Conservation (phyloP, 92 coral and sea anemone genomes). For the Epizoanthus stellaris region DNA sequence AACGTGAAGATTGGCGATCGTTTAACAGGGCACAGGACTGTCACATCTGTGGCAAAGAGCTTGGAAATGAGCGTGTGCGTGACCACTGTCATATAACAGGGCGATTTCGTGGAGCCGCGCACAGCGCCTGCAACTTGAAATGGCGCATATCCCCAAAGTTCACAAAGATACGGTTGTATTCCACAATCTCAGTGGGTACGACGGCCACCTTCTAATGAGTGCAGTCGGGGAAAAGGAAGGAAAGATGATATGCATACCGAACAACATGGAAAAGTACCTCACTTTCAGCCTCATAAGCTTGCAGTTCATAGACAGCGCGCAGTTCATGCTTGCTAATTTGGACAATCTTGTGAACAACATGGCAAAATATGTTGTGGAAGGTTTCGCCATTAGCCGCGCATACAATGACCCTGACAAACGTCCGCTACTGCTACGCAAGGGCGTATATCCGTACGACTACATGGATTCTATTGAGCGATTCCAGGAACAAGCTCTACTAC, state of each 20-base stretch:
- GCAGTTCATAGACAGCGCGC: too few species aligned
- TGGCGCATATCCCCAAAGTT: slow-evolving; percentile 21
- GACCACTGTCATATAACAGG: slow-evolving; percentile 59
- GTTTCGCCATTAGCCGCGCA: neutral
- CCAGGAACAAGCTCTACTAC: neutral
- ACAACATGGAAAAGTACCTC: slow-evolving; percentile 51
- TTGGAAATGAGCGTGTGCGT: slow-evolving; percentile 21
- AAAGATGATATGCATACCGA: slow-evolving; percentile 41
- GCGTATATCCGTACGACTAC: neutral
- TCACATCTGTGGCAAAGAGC: slow-evolving; percentile 26
- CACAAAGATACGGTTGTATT: slow-evolving; percentile 15
- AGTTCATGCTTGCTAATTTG: too few species aligned
- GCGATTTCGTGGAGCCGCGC: slow-evolving; percentile 46
- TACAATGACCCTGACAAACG: neutral
- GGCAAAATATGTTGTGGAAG: too few species aligned
- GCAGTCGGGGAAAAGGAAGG: slow-evolving; percentile 29
- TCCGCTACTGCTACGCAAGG: neutral
- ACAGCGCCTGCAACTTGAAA: slow-evolving; percentile 41
- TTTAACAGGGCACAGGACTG: slow-evolving; percentile 10
- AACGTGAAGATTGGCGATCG: neutral
- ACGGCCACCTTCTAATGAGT: slow-evolving; percentile 42
- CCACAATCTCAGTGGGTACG: slow-evolving; percentile 46
- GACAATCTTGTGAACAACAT: too few species aligned
- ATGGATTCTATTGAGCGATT: neutral
- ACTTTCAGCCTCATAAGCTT: neutral